A percentile compares a stretch with the other conserved stretches of the same genome.
phyloP scores from a whole-genome alignment of 92 coral and sea anemone genomes.

The Phenganax subtilis region DNA sequence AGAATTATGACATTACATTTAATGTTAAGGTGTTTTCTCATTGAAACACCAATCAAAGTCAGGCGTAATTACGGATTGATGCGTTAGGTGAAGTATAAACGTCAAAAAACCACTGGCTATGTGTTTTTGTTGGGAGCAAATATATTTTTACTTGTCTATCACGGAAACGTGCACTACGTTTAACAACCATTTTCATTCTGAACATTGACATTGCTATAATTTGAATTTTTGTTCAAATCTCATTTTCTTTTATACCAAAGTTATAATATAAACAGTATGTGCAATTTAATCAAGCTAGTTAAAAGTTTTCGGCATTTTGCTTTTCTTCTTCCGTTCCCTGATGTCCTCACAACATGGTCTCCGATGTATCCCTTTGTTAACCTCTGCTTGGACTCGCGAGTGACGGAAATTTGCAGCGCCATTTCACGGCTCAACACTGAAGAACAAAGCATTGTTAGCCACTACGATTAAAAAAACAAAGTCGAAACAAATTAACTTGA shows the following conservation, averaged over 20 bases:
- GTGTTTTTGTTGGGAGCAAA: too few species aligned
- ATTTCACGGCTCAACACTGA: conserved; percentile 16
- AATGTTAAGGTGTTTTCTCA: too few species aligned
- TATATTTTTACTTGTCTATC: too few species aligned
- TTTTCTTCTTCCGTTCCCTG: conserved; percentile 23
- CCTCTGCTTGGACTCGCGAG: conserved; percentile 10
- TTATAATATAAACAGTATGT: conserved; percentile 28
- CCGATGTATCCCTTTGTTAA: conserved; percentile 16
- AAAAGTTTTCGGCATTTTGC: conserved; percentile 26
- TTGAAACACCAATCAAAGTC: too few species aligned
- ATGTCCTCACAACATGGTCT: conserved; percentile 8
- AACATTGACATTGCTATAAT: too few species aligned
- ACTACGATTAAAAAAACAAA: conserved; percentile 28
- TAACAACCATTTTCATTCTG: too few species aligned
- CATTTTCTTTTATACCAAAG: not conserved
- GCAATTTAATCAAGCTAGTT: conserved; percentile 22
- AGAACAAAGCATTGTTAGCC: not conserved
- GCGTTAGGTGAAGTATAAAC: too few species aligned
- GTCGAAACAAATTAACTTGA: conserved; percentile 21
- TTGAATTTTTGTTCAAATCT: too few species aligned
- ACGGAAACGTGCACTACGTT: too few species aligned
- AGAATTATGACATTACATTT: too few species aligned
- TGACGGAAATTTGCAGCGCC: conserved; percentile 37
- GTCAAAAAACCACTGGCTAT: too few species aligned
- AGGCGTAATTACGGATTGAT: too few species aligned